These are phyloP conservation scores for Hipposideros larvatus DNA, from an alignment of 2,797 vertebrate species.

Conservation along the genomic window DNA sequence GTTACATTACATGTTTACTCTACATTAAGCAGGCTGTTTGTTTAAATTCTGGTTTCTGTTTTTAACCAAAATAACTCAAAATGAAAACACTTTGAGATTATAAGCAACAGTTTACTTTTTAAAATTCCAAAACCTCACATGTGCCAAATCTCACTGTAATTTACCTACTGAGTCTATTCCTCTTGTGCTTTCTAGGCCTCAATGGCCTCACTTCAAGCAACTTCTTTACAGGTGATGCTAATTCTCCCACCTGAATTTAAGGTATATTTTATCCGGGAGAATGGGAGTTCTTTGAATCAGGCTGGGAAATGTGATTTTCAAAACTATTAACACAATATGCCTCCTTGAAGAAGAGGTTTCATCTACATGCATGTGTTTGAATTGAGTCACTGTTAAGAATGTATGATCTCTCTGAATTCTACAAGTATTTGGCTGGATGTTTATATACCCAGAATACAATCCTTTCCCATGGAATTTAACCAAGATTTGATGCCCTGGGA, in stretches of 20 bases:
- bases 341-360: slow-evolving; percentile 56
- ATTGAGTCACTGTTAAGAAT: slow-evolving; percentile 58
- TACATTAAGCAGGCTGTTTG: slow-evolving; percentile 77
- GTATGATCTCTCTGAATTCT: slow-evolving; percentile 74
- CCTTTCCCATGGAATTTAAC: slow-evolving; percentile 89
- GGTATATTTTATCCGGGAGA: background rate
- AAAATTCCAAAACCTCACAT: slow-evolving; percentile 75
- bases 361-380: background rate
- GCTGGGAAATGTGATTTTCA: background rate
- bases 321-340: background rate
- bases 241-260: slow-evolving; percentile 44
- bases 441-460: slow-evolving; percentile 82
- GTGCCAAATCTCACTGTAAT: slow-evolving; percentile 65
- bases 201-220: slow-evolving; percentile 70
- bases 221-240: background rate
- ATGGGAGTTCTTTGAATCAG: slow-evolving; percentile 20
- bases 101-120: slow-evolving; percentile 64
- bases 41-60: slow-evolving; percentile 73
- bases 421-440: slow-evolving; percentile 78
- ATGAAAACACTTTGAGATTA: slow-evolving; percentile 70
- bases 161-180: slow-evolving; percentile 57
- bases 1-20: slow-evolving; percentile 79
- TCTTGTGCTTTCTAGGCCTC: slow-evolving; percentile 43
- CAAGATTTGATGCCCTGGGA: slow-evolving; percentile 86
- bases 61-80: slow-evolving; percentile 80